phyloP scores from a whole-genome alignment of 2,113 vertebrate genomes.

The Copsychus sechellarum region DNA sequence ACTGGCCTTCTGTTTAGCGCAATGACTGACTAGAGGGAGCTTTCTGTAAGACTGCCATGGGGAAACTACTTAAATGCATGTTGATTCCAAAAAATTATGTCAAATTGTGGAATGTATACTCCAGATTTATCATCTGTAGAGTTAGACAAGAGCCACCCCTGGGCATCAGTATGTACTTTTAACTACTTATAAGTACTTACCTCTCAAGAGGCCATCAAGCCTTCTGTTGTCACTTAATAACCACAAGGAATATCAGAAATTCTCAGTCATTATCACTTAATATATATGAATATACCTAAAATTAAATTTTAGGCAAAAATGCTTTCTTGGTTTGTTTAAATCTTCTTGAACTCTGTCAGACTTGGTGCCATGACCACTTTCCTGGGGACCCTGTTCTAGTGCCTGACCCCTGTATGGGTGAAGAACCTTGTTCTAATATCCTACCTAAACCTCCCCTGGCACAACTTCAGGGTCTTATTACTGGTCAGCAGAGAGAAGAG shows the following conservation, averaged over 20 bases:
- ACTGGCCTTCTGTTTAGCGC: background rate
- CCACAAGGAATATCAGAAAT: background rate
- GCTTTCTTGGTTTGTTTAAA: background rate
- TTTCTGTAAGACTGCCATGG: accelerated
- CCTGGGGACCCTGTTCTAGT: background rate
- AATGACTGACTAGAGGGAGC: background rate
- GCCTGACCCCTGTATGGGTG: no score
- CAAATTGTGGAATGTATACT: background rate
- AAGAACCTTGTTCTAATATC: background rate
- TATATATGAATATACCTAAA: background rate
- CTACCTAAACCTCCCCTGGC: background rate
- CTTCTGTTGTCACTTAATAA: background rate
- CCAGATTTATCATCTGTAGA: background rate
- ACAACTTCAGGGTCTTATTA: background rate
- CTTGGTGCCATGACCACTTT: background rate
- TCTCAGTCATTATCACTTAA: background rate
- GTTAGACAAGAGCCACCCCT: background rate
- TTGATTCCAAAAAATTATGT: background rate
- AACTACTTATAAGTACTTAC: background rate
- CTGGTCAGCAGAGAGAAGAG: background rate
- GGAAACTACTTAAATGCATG: background rate
- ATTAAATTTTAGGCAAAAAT: background rate
- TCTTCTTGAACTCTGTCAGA: background rate
- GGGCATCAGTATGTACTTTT: background rate
- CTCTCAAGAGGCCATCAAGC: background rate